Evolutionary conservation across 2,113 vertebrate genomes (phyloP).

Genomic region (Carassius auratus): DNA sequence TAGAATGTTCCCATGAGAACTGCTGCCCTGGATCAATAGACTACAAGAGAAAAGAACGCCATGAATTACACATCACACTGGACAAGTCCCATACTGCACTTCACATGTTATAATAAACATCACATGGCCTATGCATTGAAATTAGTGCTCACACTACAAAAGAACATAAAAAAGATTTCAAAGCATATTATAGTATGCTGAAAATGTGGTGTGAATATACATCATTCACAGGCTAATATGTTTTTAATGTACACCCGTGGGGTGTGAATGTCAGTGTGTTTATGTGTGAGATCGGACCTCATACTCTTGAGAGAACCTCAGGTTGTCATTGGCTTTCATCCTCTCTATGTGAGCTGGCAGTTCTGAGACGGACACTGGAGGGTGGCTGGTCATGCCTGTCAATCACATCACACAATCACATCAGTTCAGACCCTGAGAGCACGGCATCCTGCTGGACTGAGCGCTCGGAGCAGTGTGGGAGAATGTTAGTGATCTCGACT

Average conservation of each 20-base stretch:
- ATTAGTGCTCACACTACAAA: not conserved
- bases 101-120: not conserved
- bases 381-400: constrained; percentile 78
- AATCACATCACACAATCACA: constrained; percentile 31
- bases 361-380: constrained; percentile 92
- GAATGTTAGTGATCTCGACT: not conserved
- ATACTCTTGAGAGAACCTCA: constrained; percentile 99
- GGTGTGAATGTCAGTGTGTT: not conserved
- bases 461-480: constrained; percentile 5
- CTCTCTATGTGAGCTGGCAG: constrained; percentile 94
- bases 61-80: constrained; percentile 19
- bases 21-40: constrained; percentile 96
- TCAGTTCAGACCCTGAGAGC: not conserved
- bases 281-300: constrained; percentile 81
- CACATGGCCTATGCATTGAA: not conserved
- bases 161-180: not conserved
- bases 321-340: constrained; percentile 96
- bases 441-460: not conserved
- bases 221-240: not conserved
- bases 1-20: constrained; percentile 99
- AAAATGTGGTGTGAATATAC: not conserved
- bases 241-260: not conserved
- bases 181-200: not conserved
- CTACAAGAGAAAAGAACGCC: constrained; percentile 70
- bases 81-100: not conserved